These are phyloP conservation scores for Podabrus alpinus DNA, from an alignment of 2,888 invertebrate species.

Conservation along the genomic window DNA sequence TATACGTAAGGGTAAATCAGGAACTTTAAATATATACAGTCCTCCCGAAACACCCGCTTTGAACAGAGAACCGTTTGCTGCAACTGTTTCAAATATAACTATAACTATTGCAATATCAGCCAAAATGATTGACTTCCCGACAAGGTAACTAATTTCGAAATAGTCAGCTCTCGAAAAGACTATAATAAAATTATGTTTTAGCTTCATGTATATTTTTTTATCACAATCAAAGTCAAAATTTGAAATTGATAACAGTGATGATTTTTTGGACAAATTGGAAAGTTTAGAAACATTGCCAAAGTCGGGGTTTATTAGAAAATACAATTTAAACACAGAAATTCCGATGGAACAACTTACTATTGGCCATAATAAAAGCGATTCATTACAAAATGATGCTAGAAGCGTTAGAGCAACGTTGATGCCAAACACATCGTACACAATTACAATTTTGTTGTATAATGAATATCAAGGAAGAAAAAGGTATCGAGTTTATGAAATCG, in stretches of 20 bases:
- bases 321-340: not conserved
- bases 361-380: not conserved
- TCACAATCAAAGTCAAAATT: not conserved
- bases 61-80: not conserved
- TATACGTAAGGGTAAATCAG: not conserved
- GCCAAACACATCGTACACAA: not conserved
- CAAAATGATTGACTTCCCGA: not conserved
- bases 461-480: not conserved
- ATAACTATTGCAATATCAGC: conserved; percentile 11
- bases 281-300: not conserved
- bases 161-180: not conserved
- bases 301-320: not conserved
- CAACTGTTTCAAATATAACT: conserved; percentile 7
- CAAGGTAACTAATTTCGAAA: not conserved
- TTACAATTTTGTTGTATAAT: not conserved
- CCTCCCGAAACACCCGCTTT: conserved; percentile 13
- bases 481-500: not conserved
- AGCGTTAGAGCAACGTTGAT: not conserved
- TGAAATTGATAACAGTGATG: not conserved
- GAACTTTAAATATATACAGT: not conserved
- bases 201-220: conserved; percentile 10
- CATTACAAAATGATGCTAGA: not conserved
- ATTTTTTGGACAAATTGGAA: not conserved
- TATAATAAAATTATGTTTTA: not conserved
- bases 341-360: not conserved